These are phyloP conservation scores for Melanogrammus aeglefinus DNA, from an alignment of 2,797 vertebrate species.

Conservation along the genomic window DNA sequence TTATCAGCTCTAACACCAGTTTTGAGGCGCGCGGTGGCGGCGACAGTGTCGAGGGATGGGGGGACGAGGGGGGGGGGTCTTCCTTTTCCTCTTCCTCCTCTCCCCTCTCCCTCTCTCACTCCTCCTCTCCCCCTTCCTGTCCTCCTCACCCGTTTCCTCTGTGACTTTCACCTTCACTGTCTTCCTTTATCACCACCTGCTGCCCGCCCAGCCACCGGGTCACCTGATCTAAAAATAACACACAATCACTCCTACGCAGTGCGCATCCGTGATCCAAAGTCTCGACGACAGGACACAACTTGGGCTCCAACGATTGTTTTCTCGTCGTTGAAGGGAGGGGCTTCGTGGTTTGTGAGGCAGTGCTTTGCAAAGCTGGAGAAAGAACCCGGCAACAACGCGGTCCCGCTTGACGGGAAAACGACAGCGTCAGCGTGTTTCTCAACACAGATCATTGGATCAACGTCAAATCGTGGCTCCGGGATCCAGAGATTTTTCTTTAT, in stretches of 20 bases:
- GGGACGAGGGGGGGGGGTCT: background rate
- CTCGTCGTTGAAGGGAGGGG: background rate
- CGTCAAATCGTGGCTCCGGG: background rate
- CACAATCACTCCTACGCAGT: background rate
- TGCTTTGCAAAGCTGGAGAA: background rate
- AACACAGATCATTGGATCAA: background rate
- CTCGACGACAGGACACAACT: background rate
- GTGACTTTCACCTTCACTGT: background rate
- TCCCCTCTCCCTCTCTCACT: background rate
- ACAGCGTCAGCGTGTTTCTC: background rate
- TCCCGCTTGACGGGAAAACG: background rate
- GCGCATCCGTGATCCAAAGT: background rate
- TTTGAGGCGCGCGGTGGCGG: background rate
- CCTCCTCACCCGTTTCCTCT: background rate
- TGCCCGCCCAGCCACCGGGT: background rate
- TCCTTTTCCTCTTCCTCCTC: background rate
- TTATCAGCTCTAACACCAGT: constrained; percentile 4
- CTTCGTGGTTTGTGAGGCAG: background rate
- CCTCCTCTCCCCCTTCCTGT: background rate
- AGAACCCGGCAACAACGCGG: background rate
- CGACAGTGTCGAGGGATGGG: background rate
- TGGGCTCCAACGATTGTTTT: background rate
- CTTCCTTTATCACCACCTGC: background rate
- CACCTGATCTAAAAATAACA: background rate
- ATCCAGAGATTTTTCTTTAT: background rate